Base-by-base conservation (phyloP, 2,113 vertebrate species). In the Zingel zingel region DNA sequence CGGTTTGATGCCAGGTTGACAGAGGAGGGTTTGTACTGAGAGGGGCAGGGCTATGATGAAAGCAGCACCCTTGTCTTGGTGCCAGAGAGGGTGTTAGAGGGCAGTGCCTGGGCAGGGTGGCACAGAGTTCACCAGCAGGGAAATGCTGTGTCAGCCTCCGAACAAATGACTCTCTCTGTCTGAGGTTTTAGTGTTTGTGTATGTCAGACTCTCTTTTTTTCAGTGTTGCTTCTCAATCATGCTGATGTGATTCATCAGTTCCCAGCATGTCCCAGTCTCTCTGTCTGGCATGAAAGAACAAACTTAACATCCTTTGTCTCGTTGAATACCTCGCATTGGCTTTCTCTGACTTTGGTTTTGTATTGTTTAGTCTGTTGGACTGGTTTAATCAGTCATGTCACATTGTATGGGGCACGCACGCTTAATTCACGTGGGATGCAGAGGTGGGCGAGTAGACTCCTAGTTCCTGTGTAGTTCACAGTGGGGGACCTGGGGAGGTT, bases 171-270 rank as follows among this genome's bases (percentile, higher is more conserved):
- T 79, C 62, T 27, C 54, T 89, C 56, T 70, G 75, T 92, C 85
- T 87, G 86, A 85, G 86, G 84, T 75, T 86, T 84, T 13, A 30
- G 5, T 65, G 69, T 77, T 81, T 83, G 67, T 43, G 13, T 81
- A 7, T 39, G 51, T 82, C 81, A 54, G 54, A 80, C 61, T 76
- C 59, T 83, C 79, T 70, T 1, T 10, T 43, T 43, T 33, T 77
- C 70, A 62, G 39, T 43, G 62, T 82, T 82, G 84, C 73, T 75
- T 61, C 57, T 68, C 43, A 57, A 16, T 84, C 39, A 79, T 78
- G 81, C 65, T 66, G 39, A 64, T 79, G 72, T 93, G 91, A 92
- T 87, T 92, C 91, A 94, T 80, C 78, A 64, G 50, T 79, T 91
- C 77, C 75, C 47, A 79, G 48, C 73, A 72, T 66, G 48, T 64